Evolutionary conservation across 2,113 vertebrate species (phyloP).

Genomic region (Trogon melanurus): DNA sequence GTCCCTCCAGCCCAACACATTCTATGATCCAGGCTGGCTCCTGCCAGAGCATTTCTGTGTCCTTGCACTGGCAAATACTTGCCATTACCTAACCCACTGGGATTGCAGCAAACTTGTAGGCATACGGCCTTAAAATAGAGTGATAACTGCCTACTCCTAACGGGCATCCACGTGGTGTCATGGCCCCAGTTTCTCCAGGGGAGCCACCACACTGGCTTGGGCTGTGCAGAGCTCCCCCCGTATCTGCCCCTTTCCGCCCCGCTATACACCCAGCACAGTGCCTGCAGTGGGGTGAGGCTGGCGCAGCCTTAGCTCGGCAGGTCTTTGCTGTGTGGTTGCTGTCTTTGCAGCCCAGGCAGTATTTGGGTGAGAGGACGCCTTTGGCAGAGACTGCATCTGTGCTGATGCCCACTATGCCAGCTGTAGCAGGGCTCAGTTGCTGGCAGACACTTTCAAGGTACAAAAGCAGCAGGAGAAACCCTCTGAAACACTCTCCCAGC

Average conservation of each 20-base stretch:
- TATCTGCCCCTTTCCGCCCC: fast-evolving
- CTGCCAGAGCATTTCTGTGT: neutral
- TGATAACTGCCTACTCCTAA: neutral
- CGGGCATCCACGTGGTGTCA: neutral
- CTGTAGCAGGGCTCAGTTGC: neutral
- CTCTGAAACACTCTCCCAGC: neutral
- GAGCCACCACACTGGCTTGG: neutral
- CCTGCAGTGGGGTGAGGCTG: neutral
- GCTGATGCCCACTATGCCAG: neutral
- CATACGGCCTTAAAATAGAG: neutral
- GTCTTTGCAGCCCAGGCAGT: neutral
- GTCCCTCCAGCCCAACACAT: too few species aligned
- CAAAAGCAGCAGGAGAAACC: neutral
- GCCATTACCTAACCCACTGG: neutral
- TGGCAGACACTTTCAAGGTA: neutral
- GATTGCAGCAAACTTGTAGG: neutral
- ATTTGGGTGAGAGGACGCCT: neutral
- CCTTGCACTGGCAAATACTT: neutral
- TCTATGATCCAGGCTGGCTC: neutral
- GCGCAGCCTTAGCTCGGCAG: neutral
- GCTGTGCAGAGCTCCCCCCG: neutral
- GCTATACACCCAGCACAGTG: neutral
- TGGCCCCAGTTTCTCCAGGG: neutral
- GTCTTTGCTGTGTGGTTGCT: neutral
- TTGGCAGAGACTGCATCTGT: neutral